Evolutionary conservation across 2,888 invertebrate genomes (phyloP), one percentile per base, ranked within the genome.

Genomic region (Coenonympha arcania): DNA sequence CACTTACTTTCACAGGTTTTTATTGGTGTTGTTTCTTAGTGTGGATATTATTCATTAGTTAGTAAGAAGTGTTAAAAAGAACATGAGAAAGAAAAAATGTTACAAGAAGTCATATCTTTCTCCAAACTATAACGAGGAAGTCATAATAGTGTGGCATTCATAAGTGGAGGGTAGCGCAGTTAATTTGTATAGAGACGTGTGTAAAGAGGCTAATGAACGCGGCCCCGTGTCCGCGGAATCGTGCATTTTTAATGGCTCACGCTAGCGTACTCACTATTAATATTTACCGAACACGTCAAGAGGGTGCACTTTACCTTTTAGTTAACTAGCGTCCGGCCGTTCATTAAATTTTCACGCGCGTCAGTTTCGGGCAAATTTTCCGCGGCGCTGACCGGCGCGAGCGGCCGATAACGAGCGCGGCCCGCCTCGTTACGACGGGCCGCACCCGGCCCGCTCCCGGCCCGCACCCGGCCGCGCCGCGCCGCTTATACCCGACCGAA

Each of bases 301-400:
- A 85, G 86, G 85, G 86, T 84, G 85, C 85, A 85, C 84, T 86
- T 86, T 85, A 85, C 86, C 86, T 86, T 86, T 85, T 85, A 86
- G 85, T 84, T 84, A 85, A 86, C 86, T 86, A 85, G 83, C 85
- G 85, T 84, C 85, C 85, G 82, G 84, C 81, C 80, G 86, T 86
- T 86, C 86, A 86, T 86, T 86, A 86, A 86, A 86, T 86, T 86
- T 86, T 86, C 86, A 86, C 86, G 86, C 85, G 86, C 85, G 85
- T 85, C 86, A 84, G 85, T 85, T 86, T 85, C 78, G 83, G 83
- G 73, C 79, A 73, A 85, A 85, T 84, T 86, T 86, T 85, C 85
- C 85, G 85, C 85, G 82, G 84, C 79, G 80, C 75, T 82, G 84
- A 76, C 80, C 77, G 83, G 66, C 20, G 72, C 51, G 51, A 60